Evolutionary conservation across 2,888 invertebrate genomes (phyloP).

Genomic region (Rhimphoctona megacephalus): DNA sequence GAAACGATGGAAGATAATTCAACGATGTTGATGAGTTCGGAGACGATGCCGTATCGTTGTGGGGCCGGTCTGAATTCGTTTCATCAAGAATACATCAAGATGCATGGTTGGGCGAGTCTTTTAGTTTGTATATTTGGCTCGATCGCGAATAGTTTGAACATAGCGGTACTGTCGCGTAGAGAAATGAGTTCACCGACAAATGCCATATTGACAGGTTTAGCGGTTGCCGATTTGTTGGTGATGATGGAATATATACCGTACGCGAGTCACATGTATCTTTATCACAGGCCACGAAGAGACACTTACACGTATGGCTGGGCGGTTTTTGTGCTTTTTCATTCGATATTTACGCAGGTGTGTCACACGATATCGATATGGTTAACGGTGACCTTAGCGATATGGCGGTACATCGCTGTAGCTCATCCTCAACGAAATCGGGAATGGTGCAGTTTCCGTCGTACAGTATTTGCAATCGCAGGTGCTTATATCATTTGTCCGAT

Average conservation of each 20-base stretch:
- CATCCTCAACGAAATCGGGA: constrained; percentile 92
- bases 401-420: constrained; percentile 95
- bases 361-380: constrained; percentile 97
- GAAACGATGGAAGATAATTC: constrained; percentile 64
- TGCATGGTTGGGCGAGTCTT: constrained; percentile 95
- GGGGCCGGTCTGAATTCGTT: constrained; percentile 87
- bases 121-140: constrained; percentile 96
- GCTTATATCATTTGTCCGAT: constrained; percentile 94
- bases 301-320: constrained; percentile 91
- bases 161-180: constrained; percentile 94
- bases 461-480: constrained; percentile 87
- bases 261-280: constrained; percentile 92
- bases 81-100: constrained; percentile 88
- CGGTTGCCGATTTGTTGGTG: constrained; percentile 96
- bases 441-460: constrained; percentile 93
- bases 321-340: constrained; percentile 95
- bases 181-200: constrained; percentile 97
- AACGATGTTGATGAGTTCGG: constrained; percentile 36
- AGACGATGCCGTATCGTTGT: constrained; percentile 84
- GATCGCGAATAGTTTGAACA: constrained; percentile 96
- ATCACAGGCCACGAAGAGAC: constrained; percentile 85
- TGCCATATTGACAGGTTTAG: constrained; percentile 95
- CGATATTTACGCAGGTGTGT: constrained; percentile 94
- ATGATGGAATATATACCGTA: constrained; percentile 98
- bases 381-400: constrained; percentile 96